Conservation (phyloP, 2,888 invertebrate species). For the Boloria euphrosyne region DNA sequence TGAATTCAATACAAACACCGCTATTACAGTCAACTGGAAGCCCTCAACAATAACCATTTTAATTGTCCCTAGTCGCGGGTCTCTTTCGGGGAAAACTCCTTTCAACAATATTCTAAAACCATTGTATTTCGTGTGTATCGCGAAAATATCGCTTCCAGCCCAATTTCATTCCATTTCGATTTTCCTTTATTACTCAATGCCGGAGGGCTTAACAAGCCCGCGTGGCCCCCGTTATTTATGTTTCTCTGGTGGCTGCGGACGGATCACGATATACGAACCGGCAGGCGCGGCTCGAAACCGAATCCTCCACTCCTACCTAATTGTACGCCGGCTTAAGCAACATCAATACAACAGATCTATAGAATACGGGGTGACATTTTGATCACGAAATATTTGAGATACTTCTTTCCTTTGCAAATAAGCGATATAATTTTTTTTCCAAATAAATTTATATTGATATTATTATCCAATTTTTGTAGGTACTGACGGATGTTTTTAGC, state of each 20-base stretch:
- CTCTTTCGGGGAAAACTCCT: constrained; percentile 65
- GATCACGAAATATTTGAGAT: constrained; percentile 56
- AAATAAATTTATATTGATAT: neutral
- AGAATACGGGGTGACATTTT: constrained; percentile 60
- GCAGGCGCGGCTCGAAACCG: constrained; percentile 66
- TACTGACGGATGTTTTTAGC: constrained; percentile 90
- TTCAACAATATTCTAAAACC: constrained; percentile 74
- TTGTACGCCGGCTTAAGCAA: constrained; percentile 75
- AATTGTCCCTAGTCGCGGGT: constrained; percentile 70
- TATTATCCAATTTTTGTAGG: constrained; percentile 63
- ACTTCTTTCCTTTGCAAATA: constrained; percentile 11
- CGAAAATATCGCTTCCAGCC: constrained; percentile 77
- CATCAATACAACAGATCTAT: constrained; percentile 63
- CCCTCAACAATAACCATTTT: constrained; percentile 73
- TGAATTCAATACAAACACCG: constrained; percentile 68
- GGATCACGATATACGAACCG: constrained; percentile 77
- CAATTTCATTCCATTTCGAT: constrained; percentile 83
- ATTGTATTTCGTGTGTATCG: constrained; percentile 73
- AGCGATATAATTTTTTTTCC: no score
- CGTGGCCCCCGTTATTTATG: constrained; percentile 79
- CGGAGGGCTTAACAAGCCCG: constrained; percentile 80
- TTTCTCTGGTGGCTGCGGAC: constrained; percentile 79
- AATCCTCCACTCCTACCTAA: constrained; percentile 74
- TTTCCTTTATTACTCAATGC: constrained; percentile 82
- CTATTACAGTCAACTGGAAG: constrained; percentile 59